Base-by-base conservation (phyloP, 2,113 vertebrate species). In the Lasiurus cinereus region DNA sequence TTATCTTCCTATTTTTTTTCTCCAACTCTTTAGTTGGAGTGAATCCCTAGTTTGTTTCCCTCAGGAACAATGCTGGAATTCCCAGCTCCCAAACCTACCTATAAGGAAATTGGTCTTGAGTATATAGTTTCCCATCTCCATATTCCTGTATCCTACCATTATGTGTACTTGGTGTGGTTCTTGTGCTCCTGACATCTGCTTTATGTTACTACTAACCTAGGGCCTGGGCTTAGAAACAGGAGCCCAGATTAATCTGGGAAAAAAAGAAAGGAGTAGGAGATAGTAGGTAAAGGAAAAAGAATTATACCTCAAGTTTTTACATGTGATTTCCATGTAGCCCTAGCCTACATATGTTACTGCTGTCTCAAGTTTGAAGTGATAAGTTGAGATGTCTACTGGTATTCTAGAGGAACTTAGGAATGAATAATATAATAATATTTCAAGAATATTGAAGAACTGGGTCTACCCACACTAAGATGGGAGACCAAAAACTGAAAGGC, bases 171-270 rank as follows among this genome's bases (percentile, higher is more conserved):
- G 91, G 9, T 93, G 70, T 96, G 84, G 88, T 93, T 83, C 94
- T 86, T 77, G 29, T 97, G 95, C 70, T 19, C 67, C 96, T 87
- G 15, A 85, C 90, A 0, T 94, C 67, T 97, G 95, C 97, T 98
- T 97, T 84, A 1, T 94, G 72, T 95, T 89, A 84, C 84, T 96
- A 10, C 97, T 97, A 96, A 96, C 94, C 70, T 86, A 80, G 77
- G 89, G 39, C 39, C 50, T 91, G 74, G 85, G 69, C 90, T 88
- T 96, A 82, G 88, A 88, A 96, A 48, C 29, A 88, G 82, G 74
- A 94, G 66, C 33, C 93, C 90, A 92, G 48, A 31, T 33, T 91
- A 46, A 21, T 93, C 80, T 92, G 94, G 92, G 90, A 56, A 90
- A 52, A 52, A 95, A 83, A 67, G 11, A 96, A 50, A 33, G 11